Base-by-base conservation (phyloP, 2,113 vertebrate species). In the Crypturellus undulatus region DNA sequence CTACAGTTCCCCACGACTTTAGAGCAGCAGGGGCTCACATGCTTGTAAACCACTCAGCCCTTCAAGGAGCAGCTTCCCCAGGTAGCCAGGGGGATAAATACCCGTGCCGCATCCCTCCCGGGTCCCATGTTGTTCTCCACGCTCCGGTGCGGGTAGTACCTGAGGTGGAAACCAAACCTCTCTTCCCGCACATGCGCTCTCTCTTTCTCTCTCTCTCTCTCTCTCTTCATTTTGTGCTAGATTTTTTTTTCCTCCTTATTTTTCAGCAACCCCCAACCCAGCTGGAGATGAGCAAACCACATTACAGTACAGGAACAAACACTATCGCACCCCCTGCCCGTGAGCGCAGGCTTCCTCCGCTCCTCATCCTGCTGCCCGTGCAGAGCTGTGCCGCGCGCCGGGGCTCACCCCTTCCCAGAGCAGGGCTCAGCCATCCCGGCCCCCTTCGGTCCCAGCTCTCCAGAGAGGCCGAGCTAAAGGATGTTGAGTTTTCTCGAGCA, bases 401-500 rank as follows among this genome's bases (percentile, higher is more conserved):
- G 64, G 71, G 52, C 64, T 63, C 51, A 60, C 19, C 69, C 52
- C 40, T 36, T 38, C 25, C 40, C 9, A 3, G 76, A 68, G 60
- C 76, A 73, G 40, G 79, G 42, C 30, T 40, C 2, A 0, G 22
- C 56, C 78, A 42, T 62, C 81, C 84, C 49, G 5, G 38, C 64
- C 79, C 79, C 84, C 65, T 86, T 38, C n/a, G 69, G 90, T 10
- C 78, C 28, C 91, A 43, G 54, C 70, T 54, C 86, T 92, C 28
- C 60, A 45, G 51, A 92, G 47, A 89, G 73, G 54, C 25, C 13
- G 77, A 79, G 94, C 98, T 98, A 99, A 98, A 99, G 98, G 72
- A 99, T 70, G 18, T 98, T 94, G 30, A 98, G 95, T 93, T 98
- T 99, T 85, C 98, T 98, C 0, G 99, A 98, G 80, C 99, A 99